Base-by-base conservation (phyloP, 1,140 invertebrate species). In the Sipha flava region DNA sequence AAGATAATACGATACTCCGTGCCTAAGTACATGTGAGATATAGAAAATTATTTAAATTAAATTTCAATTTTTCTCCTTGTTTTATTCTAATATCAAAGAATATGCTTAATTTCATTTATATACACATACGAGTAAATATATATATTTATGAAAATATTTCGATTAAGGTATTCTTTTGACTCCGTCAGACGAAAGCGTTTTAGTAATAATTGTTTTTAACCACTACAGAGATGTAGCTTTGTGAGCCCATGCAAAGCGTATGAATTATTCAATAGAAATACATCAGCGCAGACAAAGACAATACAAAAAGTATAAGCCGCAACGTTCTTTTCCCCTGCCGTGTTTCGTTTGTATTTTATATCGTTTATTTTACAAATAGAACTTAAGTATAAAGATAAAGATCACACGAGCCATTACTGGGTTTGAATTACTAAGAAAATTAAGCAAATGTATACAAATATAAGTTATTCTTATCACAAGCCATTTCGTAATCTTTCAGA, bases 211-310 rank as follows among this genome's bases (percentile, higher is more conserved):
- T 68, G 64, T 21, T 21, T 40, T 45, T 23, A 68, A 29, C 64
- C 64, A 21, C 40, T 37, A 68, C 23, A n/a, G n/a, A n/a, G 40
- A 9, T 9, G 45, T 45, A 68, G 62, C 62, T 37, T 64, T 64
- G 62, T 64, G 62, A 64, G n/a, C 2, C 14, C 16, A 18, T 9
- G 21, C 29, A 68, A 45, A 43, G 14, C 5, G 0, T 57, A 75
- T 75, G 72, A 75, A 75, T 75, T 75, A 75, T 75, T 75, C 72
- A 75, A 75, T 40, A 75, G 21, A 40, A 75, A 54, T 57, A 57
- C 34, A 23, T 54, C 10, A 1, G 14, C 29, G 16, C 31, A 29
- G 52, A 68, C 34, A 40, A 66, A 66, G 62, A 68, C 64, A 45
- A 40, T 10, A 6, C 14, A 18, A 45, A 68, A 45, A 26, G 14